Percentiles rank a stretch among this genome's conserved stretches.
Conservation (phyloP, 2,113 vertebrate genomes). For the Pomatostomus ruficeps region DNA sequence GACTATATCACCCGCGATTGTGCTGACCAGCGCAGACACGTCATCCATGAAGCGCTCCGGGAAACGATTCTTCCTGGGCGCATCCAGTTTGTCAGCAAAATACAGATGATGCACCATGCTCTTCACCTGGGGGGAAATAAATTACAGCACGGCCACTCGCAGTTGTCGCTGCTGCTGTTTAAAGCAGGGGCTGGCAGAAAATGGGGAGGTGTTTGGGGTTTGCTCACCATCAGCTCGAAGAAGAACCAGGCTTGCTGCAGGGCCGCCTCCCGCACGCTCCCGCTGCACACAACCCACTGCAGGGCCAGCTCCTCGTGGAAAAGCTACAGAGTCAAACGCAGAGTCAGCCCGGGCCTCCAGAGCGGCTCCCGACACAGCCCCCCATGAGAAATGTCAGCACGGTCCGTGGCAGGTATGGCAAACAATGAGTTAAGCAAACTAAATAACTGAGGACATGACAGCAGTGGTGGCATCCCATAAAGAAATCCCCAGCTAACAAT, state of each 20-base stretch:
- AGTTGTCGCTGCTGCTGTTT: background rate
- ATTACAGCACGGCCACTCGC: background rate
- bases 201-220: background rate
- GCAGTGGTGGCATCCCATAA: slow-evolving; percentile 65
- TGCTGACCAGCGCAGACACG: slow-evolving; percentile 93
- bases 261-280: slow-evolving; percentile 92
- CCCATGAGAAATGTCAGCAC: slow-evolving; percentile 22
- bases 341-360: background rate
- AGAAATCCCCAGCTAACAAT: slow-evolving; percentile 64
- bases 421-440: slow-evolving; percentile 64
- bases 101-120: slow-evolving; percentile 98
- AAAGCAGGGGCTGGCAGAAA: background rate
- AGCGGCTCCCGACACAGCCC: background rate
- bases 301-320: slow-evolving; percentile 97
- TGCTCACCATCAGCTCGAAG: slow-evolving; percentile 96
- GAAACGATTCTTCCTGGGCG: slow-evolving; percentile 90
- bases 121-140: slow-evolving; percentile 82
- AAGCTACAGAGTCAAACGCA: slow-evolving; percentile 78
- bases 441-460: slow-evolving; percentile 34
- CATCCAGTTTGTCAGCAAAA: slow-evolving; percentile 94
- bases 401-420: slow-evolving; percentile 31
- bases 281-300: slow-evolving; percentile 99
- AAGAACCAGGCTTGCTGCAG: slow-evolving; percentile 99
- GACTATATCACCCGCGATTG: slow-evolving; percentile 91
- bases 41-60: slow-evolving; percentile 99